phyloP scores from a whole-genome alignment of 2,113 vertebrate species.

The Callospermophilus lateralis region DNA sequence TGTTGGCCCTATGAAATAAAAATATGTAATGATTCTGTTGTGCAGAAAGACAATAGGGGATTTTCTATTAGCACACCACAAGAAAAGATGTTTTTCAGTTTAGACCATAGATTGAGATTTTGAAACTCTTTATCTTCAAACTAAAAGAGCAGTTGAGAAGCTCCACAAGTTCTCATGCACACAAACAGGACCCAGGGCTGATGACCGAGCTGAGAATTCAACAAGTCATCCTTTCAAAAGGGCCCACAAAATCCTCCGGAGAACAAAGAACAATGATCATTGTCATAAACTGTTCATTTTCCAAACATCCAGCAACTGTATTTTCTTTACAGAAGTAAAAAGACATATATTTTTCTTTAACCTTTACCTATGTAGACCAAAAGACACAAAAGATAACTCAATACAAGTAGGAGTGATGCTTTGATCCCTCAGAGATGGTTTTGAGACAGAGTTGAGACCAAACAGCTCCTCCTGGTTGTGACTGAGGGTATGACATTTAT shows the following conservation, averaged over 20 bases:
- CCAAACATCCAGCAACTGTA: not conserved
- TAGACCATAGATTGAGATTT: conserved; percentile 25
- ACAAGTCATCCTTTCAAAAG: not conserved
- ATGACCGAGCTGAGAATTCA: not conserved
- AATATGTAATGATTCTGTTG: not conserved
- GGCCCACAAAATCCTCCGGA: not conserved
- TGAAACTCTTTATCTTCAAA: conserved; percentile 37
- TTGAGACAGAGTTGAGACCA: conserved; percentile 51
- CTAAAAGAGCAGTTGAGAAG: not conserved
- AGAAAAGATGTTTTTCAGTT: conserved; percentile 13
- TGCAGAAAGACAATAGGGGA: not conserved
- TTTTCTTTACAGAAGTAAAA: conserved; percentile 20
- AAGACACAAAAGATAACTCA: not conserved
- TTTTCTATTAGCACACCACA: not conserved
- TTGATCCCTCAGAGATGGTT: not conserved
- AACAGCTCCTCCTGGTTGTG: conserved; percentile 75
- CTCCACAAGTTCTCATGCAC: not conserved
- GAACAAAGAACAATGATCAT: conserved; percentile 21
- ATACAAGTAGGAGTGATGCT: not conserved
- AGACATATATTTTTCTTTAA: not conserved
- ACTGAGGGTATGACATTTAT: not conserved
- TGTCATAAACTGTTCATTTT: not conserved
- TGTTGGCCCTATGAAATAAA: not conserved
- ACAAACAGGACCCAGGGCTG: not conserved
- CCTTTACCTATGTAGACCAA: not conserved